A percentile compares a stretch with the other conserved stretches of the same genome.
Evolutionary conservation across 2,888 invertebrate species (phyloP).

Genomic region (Campaea margaritaria): DNA sequence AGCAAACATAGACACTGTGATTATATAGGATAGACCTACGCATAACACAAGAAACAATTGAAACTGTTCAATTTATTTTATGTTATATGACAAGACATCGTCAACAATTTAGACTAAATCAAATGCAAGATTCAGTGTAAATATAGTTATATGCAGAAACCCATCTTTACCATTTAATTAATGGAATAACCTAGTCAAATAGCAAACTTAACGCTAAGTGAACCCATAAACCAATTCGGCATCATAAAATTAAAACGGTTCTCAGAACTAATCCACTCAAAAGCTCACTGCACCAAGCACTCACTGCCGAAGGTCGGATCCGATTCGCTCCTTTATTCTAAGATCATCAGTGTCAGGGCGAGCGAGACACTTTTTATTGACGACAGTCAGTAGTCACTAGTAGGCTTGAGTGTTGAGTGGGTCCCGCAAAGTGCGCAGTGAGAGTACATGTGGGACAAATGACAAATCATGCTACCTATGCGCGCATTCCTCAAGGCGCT

Average conservation of each 20-base stretch:
- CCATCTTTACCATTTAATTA: neutral
- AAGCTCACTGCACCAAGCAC: slow-evolving; percentile 29
- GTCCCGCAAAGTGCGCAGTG: slow-evolving; percentile 11
- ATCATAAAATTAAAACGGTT: slow-evolving; percentile 6
- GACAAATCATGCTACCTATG: neutral
- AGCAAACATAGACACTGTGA: no score
- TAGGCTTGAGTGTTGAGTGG: slow-evolving; percentile 18
- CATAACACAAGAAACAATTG: no score
- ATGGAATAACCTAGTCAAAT: neutral
- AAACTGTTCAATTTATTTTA: no score
- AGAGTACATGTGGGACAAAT: slow-evolving; percentile 1
- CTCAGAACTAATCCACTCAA: slow-evolving; percentile 5
- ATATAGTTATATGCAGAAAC: no score
- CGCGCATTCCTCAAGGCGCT: slow-evolving; percentile 4
- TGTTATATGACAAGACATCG: no score
- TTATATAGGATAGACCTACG: no score
- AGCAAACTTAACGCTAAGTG: neutral
- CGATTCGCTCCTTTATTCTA: slow-evolving; percentile 67
- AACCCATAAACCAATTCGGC: slow-evolving; percentile 4
- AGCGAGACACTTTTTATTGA: slow-evolving; percentile 67
- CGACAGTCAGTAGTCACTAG: slow-evolving; percentile 35
- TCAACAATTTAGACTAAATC: no score
- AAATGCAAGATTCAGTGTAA: no score
- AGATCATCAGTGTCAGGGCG: slow-evolving; percentile 80
- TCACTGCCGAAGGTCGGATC: slow-evolving; percentile 57